These are phyloP conservation scores for Eurystomus gularis DNA, from an alignment of 2,113 vertebrate genomes.

Conservation along the genomic window DNA sequence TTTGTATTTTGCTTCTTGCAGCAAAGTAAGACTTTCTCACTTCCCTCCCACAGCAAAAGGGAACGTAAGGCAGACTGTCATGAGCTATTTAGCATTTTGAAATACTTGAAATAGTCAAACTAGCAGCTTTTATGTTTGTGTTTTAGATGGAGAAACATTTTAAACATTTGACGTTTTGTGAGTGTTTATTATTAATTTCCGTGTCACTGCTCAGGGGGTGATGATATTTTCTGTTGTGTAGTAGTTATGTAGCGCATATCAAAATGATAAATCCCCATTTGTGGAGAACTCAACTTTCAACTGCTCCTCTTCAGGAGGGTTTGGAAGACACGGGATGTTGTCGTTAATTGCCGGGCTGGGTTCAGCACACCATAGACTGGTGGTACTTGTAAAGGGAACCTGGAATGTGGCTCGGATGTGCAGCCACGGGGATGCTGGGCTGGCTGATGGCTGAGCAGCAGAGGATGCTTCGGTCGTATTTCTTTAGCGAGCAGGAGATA, in stretches of 20 bases:
- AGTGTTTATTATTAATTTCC: conserved; percentile 52
- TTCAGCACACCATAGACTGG: not conserved
- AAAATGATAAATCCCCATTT: not conserved
- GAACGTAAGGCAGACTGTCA: conserved; percentile 54
- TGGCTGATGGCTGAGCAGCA: not conserved
- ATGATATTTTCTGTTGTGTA: not conserved
- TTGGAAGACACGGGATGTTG: not conserved
- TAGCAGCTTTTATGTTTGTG: conserved; percentile 52
- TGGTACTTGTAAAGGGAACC: not conserved
- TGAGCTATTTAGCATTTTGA: conserved; percentile 52
- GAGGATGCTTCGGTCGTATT: not conserved
- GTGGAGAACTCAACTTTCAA: not conserved
- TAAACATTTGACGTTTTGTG: conserved; percentile 30
- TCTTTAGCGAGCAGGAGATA: not conserved
- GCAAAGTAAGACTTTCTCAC: conserved; percentile 53
- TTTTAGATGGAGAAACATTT: conserved; percentile 35
- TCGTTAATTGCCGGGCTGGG: not conserved
- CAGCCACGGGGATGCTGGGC: accelerated
- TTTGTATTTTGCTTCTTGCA: conserved; percentile 55
- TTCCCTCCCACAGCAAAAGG: conserved; percentile 54
- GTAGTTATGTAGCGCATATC: not conserved
- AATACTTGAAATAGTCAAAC: conserved; percentile 54
- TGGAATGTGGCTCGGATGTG: not conserved
- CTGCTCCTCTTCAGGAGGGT: not conserved
- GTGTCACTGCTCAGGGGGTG: not conserved